A percentile compares a stretch with the other conserved stretches of the same genome.
Evolutionary conservation across 2,888 invertebrate species (phyloP).

Genomic region (Epistrophella euchroma): DNA sequence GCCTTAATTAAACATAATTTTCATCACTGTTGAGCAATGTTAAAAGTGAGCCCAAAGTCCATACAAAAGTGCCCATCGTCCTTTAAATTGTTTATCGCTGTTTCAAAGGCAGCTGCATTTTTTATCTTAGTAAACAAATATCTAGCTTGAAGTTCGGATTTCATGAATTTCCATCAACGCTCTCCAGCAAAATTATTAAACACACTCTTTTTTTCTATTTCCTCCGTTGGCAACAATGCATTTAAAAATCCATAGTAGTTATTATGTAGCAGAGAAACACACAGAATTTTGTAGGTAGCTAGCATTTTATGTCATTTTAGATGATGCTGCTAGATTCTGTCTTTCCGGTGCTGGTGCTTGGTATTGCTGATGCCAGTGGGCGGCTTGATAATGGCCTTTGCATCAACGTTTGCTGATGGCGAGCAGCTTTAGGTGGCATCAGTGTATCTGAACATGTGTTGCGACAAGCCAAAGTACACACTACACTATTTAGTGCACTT

Average conservation of each 20-base stretch:
- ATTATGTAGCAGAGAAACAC: neutral
- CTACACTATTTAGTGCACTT: constrained; percentile 52
- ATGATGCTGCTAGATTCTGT: constrained; percentile 38
- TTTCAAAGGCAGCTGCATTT: no score
- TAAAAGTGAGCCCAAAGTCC: no score
- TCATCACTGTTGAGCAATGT: no score
- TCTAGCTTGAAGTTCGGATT: no score
- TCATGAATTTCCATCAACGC: no score
- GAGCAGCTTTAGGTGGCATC: constrained; percentile 43
- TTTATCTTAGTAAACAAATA: no score
- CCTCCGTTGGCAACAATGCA: constrained; percentile 1
- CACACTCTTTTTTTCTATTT: no score
- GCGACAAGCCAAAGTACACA: constrained; percentile 66
- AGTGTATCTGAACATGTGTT: constrained; percentile 70
- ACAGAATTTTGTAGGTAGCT: constrained; percentile 26
- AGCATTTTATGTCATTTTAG: constrained; percentile 44
- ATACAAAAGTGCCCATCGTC: no score
- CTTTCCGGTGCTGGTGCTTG: constrained; percentile 26
- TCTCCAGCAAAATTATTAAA: no score
- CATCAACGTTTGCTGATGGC: constrained; percentile 43
- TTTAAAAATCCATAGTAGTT: neutral
- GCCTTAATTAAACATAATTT: no score
- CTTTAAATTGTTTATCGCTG: no score
- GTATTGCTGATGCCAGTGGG: constrained; percentile 49
- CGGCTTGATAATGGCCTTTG: constrained; percentile 48